Evolutionary conservation across 2,797 vertebrate species (phyloP), one percentile per base, ranked within the genome.

Genomic region (Adelosebastes latens): DNA sequence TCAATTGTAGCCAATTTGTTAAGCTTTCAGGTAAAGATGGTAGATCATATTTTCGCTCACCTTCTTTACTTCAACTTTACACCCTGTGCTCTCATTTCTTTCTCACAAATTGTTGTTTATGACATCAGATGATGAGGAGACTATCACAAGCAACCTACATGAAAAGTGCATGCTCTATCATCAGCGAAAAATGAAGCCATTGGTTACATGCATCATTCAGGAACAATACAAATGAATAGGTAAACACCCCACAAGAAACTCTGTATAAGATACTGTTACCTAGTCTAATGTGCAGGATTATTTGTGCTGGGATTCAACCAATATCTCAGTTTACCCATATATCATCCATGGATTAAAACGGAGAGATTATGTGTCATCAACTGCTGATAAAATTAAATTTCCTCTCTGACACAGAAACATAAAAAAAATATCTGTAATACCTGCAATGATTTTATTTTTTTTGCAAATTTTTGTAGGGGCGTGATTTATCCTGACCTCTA

Each of bases 91-190:
- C n/a, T 70, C 8, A 20, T 79, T 72, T 61, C 20, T 59, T 52
- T 72, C 10, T 53, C 34, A 74, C 5, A 65, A 25, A 52, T 67
- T 79, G 0, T 72, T 83, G 4, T 83, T 68, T 14, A 42, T 65
- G 24, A 66, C 20, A 59, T 69, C 12, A 65, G 24, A 75, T 29
- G 14, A 65, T n/a, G 3, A 36, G 16, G 20, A 58, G 39, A 81
- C 42, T 13, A 46, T 59, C 18, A 73, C 20, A 71, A 74, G 25
- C 59, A 81, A 68, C n/a, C 4, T 60, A 63, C 29, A 79, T 75
- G 62, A 78, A 85, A 88, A 77, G 58, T 86, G 80, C 83, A 87
- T 80, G 80, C 82, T 79, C 75, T 78, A 72, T 76, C 29, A 52
- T 85, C 67, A 68, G 29, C 72, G 69, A 62, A 70, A 69, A 34